These are phyloP conservation scores for Hyposoter dolosus DNA, from an alignment of 2,888 invertebrate species.

Conservation along the genomic window DNA sequence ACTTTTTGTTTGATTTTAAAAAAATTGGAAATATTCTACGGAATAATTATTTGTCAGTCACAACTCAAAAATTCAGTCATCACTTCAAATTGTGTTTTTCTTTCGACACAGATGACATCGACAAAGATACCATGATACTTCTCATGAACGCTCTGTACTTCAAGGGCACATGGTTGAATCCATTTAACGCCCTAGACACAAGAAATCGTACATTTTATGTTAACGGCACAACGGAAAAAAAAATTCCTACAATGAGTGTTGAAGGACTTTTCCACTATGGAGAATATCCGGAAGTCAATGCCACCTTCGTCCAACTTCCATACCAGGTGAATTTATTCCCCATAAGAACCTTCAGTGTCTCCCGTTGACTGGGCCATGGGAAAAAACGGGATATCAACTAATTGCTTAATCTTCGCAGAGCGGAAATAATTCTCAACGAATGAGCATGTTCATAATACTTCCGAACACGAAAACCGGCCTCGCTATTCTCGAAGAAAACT, in stretches of 20 bases:
- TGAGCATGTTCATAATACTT: conserved; percentile 62
- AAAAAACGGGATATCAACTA: no score
- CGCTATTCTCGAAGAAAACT: conserved; percentile 22
- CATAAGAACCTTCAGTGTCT: no score
- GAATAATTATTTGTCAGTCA: no score
- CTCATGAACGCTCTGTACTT: conserved; percentile 93
- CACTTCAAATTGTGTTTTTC: neutral
- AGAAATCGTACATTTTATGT: conserved; percentile 88
- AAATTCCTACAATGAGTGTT: neutral
- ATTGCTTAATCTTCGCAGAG: neutral
- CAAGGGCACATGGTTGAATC: conserved; percentile 91
- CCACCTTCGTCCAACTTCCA: no score
- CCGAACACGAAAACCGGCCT: conserved; percentile 45
- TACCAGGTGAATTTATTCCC: no score
- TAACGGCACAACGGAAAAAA: conserved; percentile 74
- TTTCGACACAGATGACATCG: conserved; percentile 85
- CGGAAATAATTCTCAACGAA: neutral
- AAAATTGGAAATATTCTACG: no score
- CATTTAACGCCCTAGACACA: conserved; percentile 88
- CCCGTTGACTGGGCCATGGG: no score
- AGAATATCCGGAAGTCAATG: no score
- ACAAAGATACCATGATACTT: conserved; percentile 85
- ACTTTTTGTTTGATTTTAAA: no score
- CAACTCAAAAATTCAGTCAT: no score
- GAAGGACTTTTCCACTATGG: no score